Percentiles rank a stretch among this genome's conserved stretches.
Evolutionary conservation across 1,140 invertebrate genomes (phyloP).

Genomic region (Bombus turneri): DNA sequence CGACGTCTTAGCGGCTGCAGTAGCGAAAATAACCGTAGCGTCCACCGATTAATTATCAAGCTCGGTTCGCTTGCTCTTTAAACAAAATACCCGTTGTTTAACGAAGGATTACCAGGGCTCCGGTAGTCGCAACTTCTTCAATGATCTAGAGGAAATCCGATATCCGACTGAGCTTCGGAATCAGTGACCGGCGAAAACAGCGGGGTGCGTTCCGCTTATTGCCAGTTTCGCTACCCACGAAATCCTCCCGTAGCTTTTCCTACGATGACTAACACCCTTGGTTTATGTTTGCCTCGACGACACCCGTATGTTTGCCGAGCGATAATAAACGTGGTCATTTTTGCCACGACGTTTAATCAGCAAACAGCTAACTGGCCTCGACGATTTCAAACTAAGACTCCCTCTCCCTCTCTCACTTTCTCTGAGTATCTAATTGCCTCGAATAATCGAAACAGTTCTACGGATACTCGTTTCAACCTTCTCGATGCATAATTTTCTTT

Average conservation of each 20-base stretch:
- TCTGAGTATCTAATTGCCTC: not conserved
- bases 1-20: too few species aligned
- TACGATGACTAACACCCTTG: slow-evolving; percentile 49
- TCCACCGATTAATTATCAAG: not conserved
- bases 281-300: slow-evolving; percentile 8
- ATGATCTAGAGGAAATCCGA: slow-evolving; percentile 32
- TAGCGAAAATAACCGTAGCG: not conserved
- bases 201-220: slow-evolving; percentile 55
- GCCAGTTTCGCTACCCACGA: slow-evolving; percentile 25
- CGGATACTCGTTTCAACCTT: not conserved
- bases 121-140: not conserved
- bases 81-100: slow-evolving; percentile 17
- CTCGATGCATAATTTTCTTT: slow-evolving; percentile 2
- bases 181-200: not conserved
- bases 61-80: not conserved
- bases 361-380: not conserved
- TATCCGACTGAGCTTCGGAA: not conserved
- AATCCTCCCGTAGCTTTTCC: slow-evolving; percentile 40
- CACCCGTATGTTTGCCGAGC: slow-evolving; percentile 13
- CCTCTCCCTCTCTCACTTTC: not conserved
- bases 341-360: slow-evolving; percentile 1
- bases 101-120: slow-evolving; percentile 11
- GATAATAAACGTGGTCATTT: slow-evolving; percentile 19
- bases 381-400: not conserved
- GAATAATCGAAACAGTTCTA: not conserved